Evolutionary conservation across 53 echinoderm and acorn worm genomes (phyloP), one percentile per base, ranked within the genome.

Genomic region (Zoroaster sp.): DNA sequence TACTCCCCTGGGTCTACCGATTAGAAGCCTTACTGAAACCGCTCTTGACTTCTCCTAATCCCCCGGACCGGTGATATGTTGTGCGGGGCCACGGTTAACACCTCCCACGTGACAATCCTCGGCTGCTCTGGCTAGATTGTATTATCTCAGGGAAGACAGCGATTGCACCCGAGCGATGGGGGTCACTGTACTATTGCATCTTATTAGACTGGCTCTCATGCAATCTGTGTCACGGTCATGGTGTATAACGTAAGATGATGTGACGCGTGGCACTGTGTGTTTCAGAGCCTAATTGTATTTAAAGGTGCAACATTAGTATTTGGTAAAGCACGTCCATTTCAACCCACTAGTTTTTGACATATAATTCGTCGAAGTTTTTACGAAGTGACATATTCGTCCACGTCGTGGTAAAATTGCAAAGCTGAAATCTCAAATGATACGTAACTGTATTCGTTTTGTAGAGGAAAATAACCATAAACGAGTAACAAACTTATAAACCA

Each of bases 11-110:
- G 85, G 70, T 70, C 21, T 23, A 9, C 44, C 85, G 85, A 85
- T 85, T 85, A 85, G 85, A 70, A 35, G 14, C 72, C 35, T 85
- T 70, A 85, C 28, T 46, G 38, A 71, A 85, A 85, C 85, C 69
- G 71, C 72, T 85, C 69, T 70, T 85, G 85, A 85, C 85, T 69
- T 35, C 34, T 14, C 23, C 69, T 46, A 69, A 85, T 69, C 66
- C 82, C 41, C 82, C 40, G 14, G 21, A 43, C 45, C 67, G 82
- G 43, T 59, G 78, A 59, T n/a, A n/a, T 78, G 78, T 78, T 78
- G 54, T 38, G 39, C 63, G 63, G 63, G 63, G 5, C 41, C 66
- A 42, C 42, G 42, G 68, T 82, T 82, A 82, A 82, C 82, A 82
- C 82, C 68, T 82, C 68, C 68, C 44, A 18, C 40, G 25, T 23